These are phyloP conservation scores for Pterocles orientalis DNA, from an alignment of 2,113 vertebrate genomes.

Conservation along the genomic window DNA sequence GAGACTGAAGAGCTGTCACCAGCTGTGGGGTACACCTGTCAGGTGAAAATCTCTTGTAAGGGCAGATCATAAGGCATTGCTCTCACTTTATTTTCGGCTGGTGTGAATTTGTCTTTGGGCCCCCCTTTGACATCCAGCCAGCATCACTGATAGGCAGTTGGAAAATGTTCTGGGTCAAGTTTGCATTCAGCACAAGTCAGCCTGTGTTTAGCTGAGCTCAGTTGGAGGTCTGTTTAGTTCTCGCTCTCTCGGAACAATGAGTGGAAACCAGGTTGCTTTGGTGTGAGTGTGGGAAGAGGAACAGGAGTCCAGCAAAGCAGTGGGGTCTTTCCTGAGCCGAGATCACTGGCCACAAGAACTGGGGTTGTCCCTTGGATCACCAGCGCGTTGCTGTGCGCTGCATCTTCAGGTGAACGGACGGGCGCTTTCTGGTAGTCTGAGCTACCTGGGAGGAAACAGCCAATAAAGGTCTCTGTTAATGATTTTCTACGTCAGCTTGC, in stretches of 20 bases:
- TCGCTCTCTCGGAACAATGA: neutral
- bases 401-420: fast-evolving
- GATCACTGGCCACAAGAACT: neutral
- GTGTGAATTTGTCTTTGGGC: neutral
- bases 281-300: neutral
- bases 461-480: neutral
- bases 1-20: neutral
- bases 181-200: neutral
- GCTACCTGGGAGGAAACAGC: neutral
- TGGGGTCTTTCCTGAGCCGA: neutral
- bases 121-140: neutral
- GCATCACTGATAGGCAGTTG: neutral
- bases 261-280: neutral
- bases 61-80: neutral
- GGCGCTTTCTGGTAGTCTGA: neutral
- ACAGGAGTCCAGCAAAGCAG: neutral
- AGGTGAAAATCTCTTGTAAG: neutral
- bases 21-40: neutral
- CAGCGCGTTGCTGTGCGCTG: fast-evolving
- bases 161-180: neutral
- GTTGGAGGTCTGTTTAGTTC: neutral
- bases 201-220: neutral
- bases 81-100: neutral
- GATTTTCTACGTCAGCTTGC: neutral
- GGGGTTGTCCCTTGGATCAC: neutral